Percentiles rank a stretch among this genome's conserved stretches.
phyloP scores from a whole-genome alignment of 2,888 invertebrate genomes.

The Agonopterix subpropinquella region DNA sequence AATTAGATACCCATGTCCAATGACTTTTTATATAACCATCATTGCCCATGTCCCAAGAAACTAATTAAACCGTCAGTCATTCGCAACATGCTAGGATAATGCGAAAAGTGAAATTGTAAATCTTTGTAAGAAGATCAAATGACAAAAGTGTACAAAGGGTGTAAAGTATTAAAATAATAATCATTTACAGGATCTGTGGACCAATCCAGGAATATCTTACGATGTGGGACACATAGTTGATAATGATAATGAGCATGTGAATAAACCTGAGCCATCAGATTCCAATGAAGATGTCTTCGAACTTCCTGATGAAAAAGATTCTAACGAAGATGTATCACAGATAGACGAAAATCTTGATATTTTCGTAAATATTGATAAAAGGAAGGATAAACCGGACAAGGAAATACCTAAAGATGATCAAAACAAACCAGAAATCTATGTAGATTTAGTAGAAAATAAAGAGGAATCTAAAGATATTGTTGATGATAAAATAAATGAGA shows the following conservation, averaged over 20 bases:
- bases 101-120: too few relatives aligned
- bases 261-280: not conserved
- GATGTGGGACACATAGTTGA: conserved; percentile 2
- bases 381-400: not conserved
- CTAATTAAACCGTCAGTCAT: too few relatives aligned
- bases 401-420: not conserved
- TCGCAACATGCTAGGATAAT: too few relatives aligned
- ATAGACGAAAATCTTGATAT: not conserved
- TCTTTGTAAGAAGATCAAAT: too few relatives aligned
- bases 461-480: not conserved
- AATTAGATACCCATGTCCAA: too few relatives aligned
- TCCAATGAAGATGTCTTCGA: too few relatives aligned
- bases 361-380: not conserved
- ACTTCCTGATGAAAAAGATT: too few relatives aligned
- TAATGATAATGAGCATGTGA: not conserved
- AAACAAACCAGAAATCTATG: not conserved
- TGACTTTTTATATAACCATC: too few relatives aligned
- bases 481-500: not conserved
- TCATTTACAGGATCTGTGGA: conserved; percentile 11
- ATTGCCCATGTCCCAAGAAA: too few relatives aligned
- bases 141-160: too few relatives aligned
- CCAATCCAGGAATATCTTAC: not conserved
- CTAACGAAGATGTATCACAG: too few relatives aligned
- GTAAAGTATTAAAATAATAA: too few relatives aligned
- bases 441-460: not conserved